Evolutionary conservation across 2,888 invertebrate species (phyloP).

Genomic region (Agrilus mali): DNA sequence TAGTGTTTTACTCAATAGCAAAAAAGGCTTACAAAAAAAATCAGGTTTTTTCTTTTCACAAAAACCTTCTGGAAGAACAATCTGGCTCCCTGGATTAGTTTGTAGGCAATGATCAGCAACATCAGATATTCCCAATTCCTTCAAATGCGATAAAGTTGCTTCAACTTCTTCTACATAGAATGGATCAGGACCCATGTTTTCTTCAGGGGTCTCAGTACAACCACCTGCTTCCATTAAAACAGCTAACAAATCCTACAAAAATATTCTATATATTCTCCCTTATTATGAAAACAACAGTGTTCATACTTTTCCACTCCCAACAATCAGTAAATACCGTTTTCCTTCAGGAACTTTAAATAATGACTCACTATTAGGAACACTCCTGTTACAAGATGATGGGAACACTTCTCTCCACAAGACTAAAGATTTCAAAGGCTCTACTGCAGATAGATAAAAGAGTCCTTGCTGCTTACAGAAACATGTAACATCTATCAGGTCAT

Average conservation of each 20-base stretch:
- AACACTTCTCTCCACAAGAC: conserved; percentile 69
- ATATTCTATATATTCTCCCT: not conserved
- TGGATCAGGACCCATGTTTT: conserved; percentile 56
- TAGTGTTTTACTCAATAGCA: not conserved
- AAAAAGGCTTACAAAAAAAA: conserved; percentile 21
- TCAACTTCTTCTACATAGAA: conserved; percentile 86
- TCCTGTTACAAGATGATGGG: conserved; percentile 37
- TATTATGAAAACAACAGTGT: not conserved
- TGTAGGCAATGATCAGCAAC: conserved; percentile 55
- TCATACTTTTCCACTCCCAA: conserved; percentile 49
- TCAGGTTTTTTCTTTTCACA: conserved; percentile 22
- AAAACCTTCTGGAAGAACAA: conserved; percentile 22
- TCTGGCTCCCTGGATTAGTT: conserved; percentile 53
- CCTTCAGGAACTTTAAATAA: conserved; percentile 42
- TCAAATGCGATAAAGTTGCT: conserved; percentile 66
- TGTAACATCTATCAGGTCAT: conserved; percentile 63
- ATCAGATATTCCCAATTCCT: conserved; percentile 62
- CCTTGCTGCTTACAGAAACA: conserved; percentile 64
- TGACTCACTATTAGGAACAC: conserved; percentile 14
- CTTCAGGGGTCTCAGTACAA: conserved; percentile 52
- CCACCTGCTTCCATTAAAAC: conserved; percentile 68
- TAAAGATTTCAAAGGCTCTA: conserved; percentile 55
- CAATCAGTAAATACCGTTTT: conserved; percentile 60
- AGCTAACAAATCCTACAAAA: conserved; percentile 48
- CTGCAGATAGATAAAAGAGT: conserved; percentile 52